Conservation (phyloP, 2,113 vertebrate genomes). For the Pterocles gutturalis region DNA sequence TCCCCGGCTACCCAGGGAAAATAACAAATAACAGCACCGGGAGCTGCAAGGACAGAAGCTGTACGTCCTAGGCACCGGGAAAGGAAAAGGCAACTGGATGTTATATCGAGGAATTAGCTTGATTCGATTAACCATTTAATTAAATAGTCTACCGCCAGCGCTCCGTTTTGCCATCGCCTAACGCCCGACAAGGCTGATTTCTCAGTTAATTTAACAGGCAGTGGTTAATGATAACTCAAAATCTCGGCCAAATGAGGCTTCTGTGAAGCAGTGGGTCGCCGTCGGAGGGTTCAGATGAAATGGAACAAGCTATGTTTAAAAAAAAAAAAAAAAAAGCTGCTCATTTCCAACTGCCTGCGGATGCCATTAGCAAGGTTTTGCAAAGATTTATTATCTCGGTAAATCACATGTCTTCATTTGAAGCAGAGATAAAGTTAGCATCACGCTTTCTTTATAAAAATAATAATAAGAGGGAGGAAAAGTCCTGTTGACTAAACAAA, state of each 20-base stretch:
- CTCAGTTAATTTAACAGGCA: slow-evolving; percentile 40
- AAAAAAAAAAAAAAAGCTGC: neutral
- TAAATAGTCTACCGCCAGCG: neutral
- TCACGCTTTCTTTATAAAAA: slow-evolving; percentile 8
- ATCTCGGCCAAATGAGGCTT: slow-evolving; percentile 21
- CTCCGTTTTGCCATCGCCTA: neutral
- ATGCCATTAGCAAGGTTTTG: slow-evolving; percentile 41
- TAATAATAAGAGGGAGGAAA: neutral
- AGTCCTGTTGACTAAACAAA: slow-evolving; percentile 10
- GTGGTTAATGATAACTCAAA: slow-evolving; percentile 52
- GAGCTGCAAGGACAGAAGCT: neutral
- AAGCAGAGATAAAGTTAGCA: slow-evolving; percentile 10
- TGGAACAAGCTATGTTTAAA: neutral
- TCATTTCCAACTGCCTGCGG: slow-evolving; percentile 34
- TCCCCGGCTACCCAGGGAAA: neutral
- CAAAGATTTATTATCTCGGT: slow-evolving; percentile 47
- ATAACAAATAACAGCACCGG: neutral
- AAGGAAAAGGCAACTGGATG: neutral
- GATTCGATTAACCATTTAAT: slow-evolving; percentile 57
- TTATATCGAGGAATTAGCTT: neutral
- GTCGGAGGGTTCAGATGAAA: neutral
- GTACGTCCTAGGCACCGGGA: neutral
- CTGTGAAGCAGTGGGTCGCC: neutral
- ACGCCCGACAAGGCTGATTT: slow-evolving; percentile 10
- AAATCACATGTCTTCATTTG: slow-evolving; percentile 26